Base-by-base conservation (phyloP, 2,888 invertebrate genomes). In the Lymantria monacha region DNA sequence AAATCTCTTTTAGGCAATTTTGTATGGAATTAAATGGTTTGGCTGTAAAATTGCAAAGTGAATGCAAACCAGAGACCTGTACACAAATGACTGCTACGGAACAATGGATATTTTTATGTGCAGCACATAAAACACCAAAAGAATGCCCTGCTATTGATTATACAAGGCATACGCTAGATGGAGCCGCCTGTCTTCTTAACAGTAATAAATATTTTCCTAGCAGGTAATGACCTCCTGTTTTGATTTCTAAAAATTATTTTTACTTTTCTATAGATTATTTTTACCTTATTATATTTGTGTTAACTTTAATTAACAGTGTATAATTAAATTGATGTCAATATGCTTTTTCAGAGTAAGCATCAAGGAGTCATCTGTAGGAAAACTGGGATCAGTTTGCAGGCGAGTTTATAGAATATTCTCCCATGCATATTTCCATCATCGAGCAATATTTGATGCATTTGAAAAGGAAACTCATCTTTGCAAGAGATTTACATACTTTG, bases 181-280 rank as follows among this genome's bases (percentile, higher is more conserved):
- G 99, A 33, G 99, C 99, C 61, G 99, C 99, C 61, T 99, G 99
- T 92, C 93, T 99, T 71, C 94, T 99, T 59, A 99, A 99, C 91
- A 99, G 98, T 92, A 99, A 99, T 91, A 99, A 99, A 93, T 99
- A 99, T 90, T 99, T 99, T 91, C 99, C 99, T 59, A 99, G 99
- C 95, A 96, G 98, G 97, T 97, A 89, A 13, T 7, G 9, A n/a
- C n/a, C 11, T 38, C 33, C 10, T 33, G 22, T 22, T 3, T 22
- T 22, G 22, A 22, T 22, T 22, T 5, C 22, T 22, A 22, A 3
- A 22, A 22, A 22, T 22, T 22, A 22, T 2, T 22, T 22, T 22
- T 5, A 22, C 22, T n/a, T n/a, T n/a, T n/a, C n/a, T n/a, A n/a
- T n/a, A n/a, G n/a, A n/a, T n/a, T n/a, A n/a, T n/a, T n/a, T n/a